Evolutionary conservation across 2,797 vertebrate species (phyloP).

Genomic region (Coluber constrictor): DNA sequence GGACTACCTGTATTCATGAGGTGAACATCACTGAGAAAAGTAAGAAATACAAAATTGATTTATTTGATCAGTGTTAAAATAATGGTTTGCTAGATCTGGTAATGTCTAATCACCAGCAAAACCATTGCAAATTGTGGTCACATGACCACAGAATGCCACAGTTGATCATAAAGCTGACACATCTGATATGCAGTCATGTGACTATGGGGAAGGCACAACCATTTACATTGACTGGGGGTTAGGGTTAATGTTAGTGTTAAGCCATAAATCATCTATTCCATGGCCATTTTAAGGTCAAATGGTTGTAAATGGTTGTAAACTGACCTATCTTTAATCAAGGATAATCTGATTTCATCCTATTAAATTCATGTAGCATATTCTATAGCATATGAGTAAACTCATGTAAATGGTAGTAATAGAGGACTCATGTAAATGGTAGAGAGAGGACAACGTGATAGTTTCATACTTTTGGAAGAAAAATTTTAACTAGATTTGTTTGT

Average conservation of each 20-base stretch:
- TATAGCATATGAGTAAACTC: background rate
- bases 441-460: background rate
- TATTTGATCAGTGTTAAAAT: background rate
- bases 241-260: background rate
- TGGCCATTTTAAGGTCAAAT: background rate
- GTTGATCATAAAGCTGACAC: background rate
- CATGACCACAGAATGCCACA: background rate
- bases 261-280: background rate
- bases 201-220: background rate
- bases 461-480: background rate
- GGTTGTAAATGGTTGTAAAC: background rate
- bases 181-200: background rate
- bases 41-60: background rate
- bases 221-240: background rate
- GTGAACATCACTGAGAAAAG: background rate
- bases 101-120: background rate
- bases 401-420: background rate
- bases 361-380: background rate
- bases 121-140: too few relatives aligned
- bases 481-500: background rate
- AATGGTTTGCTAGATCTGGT: background rate
- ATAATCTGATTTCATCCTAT: background rate
- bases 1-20: background rate
- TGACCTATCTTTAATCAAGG: background rate
- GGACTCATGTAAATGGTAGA: too few relatives aligned